These are phyloP conservation scores for Tipula lateralis DNA, from an alignment of 2,888 invertebrate species.

Conservation along the genomic window DNA sequence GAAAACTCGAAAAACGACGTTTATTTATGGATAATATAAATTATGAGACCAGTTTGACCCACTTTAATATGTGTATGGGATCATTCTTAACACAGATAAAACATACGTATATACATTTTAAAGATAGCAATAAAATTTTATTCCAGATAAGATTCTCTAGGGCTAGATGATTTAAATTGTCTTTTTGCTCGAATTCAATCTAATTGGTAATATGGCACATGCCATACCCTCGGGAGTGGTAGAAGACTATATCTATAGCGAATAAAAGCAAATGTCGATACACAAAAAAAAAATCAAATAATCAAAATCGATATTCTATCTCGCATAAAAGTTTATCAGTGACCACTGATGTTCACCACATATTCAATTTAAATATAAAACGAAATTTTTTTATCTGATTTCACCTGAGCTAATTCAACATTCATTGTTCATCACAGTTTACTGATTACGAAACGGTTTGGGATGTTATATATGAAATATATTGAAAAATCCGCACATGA, in stretches of 20 bases:
- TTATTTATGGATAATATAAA: background rate
- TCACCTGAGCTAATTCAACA: background rate
- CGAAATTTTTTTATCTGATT: background rate
- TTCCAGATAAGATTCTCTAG: background rate
- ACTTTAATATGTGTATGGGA: background rate
- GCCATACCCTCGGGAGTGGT: background rate
- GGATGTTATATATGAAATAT: no score
- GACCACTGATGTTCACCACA: background rate
- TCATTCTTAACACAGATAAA: background rate
- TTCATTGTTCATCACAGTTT: background rate
- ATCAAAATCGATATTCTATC: background rate
- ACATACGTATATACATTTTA: background rate
- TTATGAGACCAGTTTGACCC: background rate
- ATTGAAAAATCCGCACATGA: no score
- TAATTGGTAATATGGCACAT: background rate
- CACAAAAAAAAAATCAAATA: background rate
- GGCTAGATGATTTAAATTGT: background rate
- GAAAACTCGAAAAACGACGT: background rate
- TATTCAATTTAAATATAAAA: background rate
- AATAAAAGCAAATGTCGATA: background rate
- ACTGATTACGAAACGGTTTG: no score
- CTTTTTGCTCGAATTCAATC: background rate
- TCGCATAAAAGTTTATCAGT: background rate
- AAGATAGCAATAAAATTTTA: background rate
- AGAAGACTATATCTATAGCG: background rate